These are phyloP conservation scores for Crocidura indochinensis DNA, from an alignment of 2,797 vertebrate species.

Conservation along the genomic window DNA sequence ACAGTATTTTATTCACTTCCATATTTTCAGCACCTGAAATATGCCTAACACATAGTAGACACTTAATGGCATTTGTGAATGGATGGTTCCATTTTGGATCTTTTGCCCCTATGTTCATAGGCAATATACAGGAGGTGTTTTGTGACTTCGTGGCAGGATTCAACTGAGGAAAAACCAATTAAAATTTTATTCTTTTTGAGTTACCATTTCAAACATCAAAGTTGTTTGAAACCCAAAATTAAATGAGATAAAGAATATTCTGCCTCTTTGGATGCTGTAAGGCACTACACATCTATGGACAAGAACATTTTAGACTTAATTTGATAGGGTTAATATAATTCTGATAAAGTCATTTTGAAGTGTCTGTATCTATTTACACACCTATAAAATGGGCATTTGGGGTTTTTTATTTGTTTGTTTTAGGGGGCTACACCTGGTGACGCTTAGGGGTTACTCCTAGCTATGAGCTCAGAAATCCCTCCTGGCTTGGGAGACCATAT, in stretches of 20 bases:
- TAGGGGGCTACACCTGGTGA: no score
- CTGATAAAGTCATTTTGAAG: slow-evolving; percentile 1
- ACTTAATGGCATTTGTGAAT: neutral
- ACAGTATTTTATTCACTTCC: neutral
- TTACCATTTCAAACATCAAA: neutral
- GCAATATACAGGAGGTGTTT: neutral
- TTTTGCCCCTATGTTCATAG: neutral
- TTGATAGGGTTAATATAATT: slow-evolving; percentile 5
- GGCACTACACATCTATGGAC: neutral
- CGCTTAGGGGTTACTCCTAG: no score
- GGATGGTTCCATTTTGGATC: neutral
- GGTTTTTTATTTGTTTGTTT: no score
- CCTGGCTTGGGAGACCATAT: no score
- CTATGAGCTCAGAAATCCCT: no score
- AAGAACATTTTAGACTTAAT: neutral
- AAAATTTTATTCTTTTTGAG: neutral
- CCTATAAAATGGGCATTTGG: neutral
- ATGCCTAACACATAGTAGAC: neutral
- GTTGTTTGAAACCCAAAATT: slow-evolving; percentile 32
- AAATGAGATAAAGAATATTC: neutral
- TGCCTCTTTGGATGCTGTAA: neutral
- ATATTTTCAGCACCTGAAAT: neutral
- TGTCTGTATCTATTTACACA: neutral
- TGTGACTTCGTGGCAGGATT: neutral
- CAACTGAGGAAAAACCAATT: neutral